Conservation (phyloP, 2,888 invertebrate genomes). For the Ypsolopha scabrella region DNA sequence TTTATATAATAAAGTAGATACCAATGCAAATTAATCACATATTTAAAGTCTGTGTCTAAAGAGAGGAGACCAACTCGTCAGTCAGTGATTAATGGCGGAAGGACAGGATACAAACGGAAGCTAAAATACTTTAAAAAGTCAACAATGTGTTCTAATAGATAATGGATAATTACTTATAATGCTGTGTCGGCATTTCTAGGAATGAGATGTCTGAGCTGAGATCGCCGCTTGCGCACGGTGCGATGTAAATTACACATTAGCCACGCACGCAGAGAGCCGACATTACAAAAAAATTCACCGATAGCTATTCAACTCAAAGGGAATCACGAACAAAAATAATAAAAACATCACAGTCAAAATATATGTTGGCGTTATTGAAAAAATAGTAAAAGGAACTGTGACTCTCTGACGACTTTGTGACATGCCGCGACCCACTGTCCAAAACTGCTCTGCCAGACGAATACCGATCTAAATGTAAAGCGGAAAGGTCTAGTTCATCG, state of each 20-base stretch:
- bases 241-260: conserved; percentile 35
- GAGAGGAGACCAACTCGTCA: too few relatives aligned
- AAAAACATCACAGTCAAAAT: conserved; percentile 71
- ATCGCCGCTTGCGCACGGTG: conserved; percentile 7
- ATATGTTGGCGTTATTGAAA: conserved; percentile 48
- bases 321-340: conserved; percentile 66
- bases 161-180: conserved; percentile 52
- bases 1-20: too few relatives aligned
- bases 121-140: conserved; percentile 55
- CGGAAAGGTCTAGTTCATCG: too few relatives aligned
- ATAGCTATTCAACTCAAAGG: conserved; percentile 42
- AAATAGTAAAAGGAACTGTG: conserved; percentile 54
- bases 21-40: too few relatives aligned
- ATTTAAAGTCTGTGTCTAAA: too few relatives aligned
- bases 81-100: conserved; percentile 46
- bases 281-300: conserved; percentile 44
- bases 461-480: neutral
- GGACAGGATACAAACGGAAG: conserved; percentile 57
- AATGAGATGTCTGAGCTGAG: conserved; percentile 16
- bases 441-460: neutral
- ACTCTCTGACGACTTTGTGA: conserved; percentile 60
- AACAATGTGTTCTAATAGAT: conserved; percentile 55
- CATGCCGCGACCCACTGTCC: conserved; percentile 43
- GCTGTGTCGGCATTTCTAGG: conserved; percentile 57
- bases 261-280: conserved; percentile 32